Percentiles rank a stretch among this genome's conserved stretches.
Evolutionary conservation across 2,797 vertebrate species (phyloP).

Genomic region (Dicrostonyx torquatus): DNA sequence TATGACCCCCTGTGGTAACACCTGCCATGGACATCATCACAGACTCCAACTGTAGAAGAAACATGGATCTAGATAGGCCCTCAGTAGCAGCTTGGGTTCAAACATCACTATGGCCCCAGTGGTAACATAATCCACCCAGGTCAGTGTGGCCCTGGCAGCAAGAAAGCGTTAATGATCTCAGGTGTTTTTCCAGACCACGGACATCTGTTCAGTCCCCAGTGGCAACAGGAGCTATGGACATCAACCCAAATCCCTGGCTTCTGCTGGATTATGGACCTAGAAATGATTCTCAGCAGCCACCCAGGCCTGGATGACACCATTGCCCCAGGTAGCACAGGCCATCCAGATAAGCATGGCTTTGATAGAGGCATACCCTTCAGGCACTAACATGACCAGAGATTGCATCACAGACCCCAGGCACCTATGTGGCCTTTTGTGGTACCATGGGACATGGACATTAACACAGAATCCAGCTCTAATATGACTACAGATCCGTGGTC

Average conservation of each 20-base stretch:
- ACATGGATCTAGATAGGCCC: not conserved
- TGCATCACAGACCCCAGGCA: not conserved
- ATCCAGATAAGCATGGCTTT: not conserved
- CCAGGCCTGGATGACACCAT: not conserved
- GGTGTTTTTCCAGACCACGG: not conserved
- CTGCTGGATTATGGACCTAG: not conserved
- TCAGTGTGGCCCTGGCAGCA: not conserved
- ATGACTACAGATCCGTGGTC: not conserved
- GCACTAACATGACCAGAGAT: not conserved
- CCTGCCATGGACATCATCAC: not conserved
- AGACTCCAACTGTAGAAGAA: not conserved
- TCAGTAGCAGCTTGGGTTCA: not conserved
- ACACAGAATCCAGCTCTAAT: not conserved
- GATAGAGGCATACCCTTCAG: not conserved
- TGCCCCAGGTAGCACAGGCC: not conserved
- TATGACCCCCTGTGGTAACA: not conserved
- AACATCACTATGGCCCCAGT: not conserved
- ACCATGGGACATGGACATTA: not conserved
- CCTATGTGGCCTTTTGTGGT: not conserved
- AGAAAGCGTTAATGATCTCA: not conserved
- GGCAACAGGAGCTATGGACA: not conserved
- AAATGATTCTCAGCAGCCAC: rapidly evolving
- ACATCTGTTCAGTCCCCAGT: not conserved
- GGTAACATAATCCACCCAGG: not conserved
- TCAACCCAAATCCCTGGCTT: not conserved